Base-by-base conservation (phyloP, 1,140 invertebrate genomes). In the Penaeus vannamei region DNA sequence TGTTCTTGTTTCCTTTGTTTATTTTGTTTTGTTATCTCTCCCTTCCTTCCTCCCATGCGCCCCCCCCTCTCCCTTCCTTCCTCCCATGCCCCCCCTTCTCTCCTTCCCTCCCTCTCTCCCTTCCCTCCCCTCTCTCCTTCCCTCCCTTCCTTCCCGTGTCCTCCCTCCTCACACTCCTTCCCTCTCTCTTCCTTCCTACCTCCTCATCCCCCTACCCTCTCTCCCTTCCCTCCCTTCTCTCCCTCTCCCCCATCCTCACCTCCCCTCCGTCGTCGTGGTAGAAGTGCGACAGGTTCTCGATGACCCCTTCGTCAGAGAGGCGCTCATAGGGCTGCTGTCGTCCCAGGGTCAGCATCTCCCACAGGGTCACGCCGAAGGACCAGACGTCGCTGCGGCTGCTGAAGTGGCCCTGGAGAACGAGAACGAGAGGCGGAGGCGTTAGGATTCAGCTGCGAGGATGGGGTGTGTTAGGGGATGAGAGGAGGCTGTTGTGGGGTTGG, bases 321-420 rank as follows among this genome's bases (percentile, higher is more conserved):
- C 96, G 95, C 91, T 96, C 95, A 92, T 95, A 97, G 26, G 97
- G 97, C 91, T 96, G 96, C 90, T 97, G 95, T 64, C 96, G 93
- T 17, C 96, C 96, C 92, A 97, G 96, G n/a, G 96, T 97, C 90
- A 98, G 93, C 83, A 98, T 96, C 93, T 98, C 97, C 97, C 97
- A 98, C 42, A 97, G 94, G 64, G 96, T 96, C 7, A 98, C 96
- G 26, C 96, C 97, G 92, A 97, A 98, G 60, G 96, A 95, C 97
- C 97, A 98, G 10, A 97, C 96, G 93, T 97, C 97, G 91, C 96
- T 97, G 92, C 97, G 97, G 46, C 95, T 95, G 7, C 96, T 96
- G 92, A 96, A 97, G 93, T 97, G 97, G 62, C 95, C 96, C 96
- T 96, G 87, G 5, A 62, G 80, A 42, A n/a, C 19, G 7, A 29